Evolutionary conservation across 2,888 invertebrate species (phyloP).

Genomic region (Drosophila falleni): DNA sequence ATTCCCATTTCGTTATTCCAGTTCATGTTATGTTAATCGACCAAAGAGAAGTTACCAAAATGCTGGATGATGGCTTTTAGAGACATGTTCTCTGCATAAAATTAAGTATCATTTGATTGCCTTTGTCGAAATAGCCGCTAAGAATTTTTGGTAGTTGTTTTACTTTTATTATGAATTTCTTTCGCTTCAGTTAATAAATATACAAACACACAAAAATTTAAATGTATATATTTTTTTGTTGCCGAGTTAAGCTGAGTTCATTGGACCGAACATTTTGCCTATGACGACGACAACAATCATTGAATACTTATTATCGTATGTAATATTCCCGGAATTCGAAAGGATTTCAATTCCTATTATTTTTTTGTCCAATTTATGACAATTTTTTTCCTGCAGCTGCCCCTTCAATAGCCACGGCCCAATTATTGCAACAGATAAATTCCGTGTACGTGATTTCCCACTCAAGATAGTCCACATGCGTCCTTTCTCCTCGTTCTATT

Average conservation of each 20-base stretch:
- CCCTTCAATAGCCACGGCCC: constrained; percentile 21
- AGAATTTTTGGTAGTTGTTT: constrained; percentile 53
- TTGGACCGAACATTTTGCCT: constrained; percentile 46
- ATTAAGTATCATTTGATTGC: constrained; percentile 75
- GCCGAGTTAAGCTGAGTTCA: constrained; percentile 67
- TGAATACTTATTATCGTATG: not conserved
- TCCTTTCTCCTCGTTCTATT: constrained; percentile 30
- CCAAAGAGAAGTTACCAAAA: constrained; percentile 46
- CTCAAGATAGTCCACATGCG: constrained; percentile 58
- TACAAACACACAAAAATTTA: constrained; percentile 49
- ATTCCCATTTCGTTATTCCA: constrained; percentile 71
- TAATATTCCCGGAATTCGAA: constrained; percentile 47
- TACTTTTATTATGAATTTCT: constrained; percentile 57
- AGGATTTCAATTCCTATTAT: constrained; percentile 50
- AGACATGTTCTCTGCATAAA: constrained; percentile 78
- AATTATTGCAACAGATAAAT: constrained; percentile 47
- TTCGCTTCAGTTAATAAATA: constrained; percentile 63
- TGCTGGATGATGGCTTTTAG: constrained; percentile 51
- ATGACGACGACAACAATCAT: constrained; percentile 7
- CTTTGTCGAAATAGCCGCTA: constrained; percentile 60
- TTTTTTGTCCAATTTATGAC: not conserved
- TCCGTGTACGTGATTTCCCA: constrained; percentile 70
- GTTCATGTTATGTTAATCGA: constrained; percentile 77
- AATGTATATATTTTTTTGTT: constrained; percentile 63
- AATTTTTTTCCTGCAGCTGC: constrained; percentile 35